Base-by-base conservation (phyloP, 2,888 invertebrate species). In the Monopis laevigella region DNA sequence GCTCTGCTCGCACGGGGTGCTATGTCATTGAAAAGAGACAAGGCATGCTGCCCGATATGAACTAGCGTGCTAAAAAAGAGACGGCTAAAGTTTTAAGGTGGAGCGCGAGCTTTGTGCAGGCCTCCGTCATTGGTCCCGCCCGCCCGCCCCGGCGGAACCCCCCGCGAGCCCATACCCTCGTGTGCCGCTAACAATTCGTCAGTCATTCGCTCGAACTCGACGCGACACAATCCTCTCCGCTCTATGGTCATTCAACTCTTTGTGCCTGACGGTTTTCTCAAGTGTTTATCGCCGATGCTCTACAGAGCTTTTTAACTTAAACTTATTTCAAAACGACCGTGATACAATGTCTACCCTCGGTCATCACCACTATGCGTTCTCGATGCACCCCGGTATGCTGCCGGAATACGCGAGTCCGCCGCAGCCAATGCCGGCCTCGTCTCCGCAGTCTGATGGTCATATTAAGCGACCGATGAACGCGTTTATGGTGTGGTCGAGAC, bases 391-490 rank as follows among this genome's bases (percentile, higher is more conserved):
- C 34, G 70, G 77, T 47, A 78, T 81, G 81, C 52, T 81, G 50
- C 71, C 71, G 53, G 80, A 80, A 44, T 80, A 78, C 45, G 65
- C 70, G 46, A 69, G 65, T 50, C 77, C 71, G 50, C 80, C 48
- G 27, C 43, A 72, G 52, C 78, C 75, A 48, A 58, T 78, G 52
- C 73, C 78, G 27, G 70, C 80, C 0, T 66, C 71, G 4, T 81
- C 82, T 3, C 80, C 82, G 39, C 73, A 73, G 46, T 70, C 74
- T 27, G 90, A 90, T 54, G 88, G 87, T 7, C 94, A 96, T 71
- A 95, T 98, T 59, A 98, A 97, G 70, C 83, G 97, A 13, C 97
- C 97, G 2, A 97, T 98, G 97, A 97, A 97, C 77, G 96, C 97
- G 0, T 97, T 97, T 75, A 97, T 97, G 96, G 96, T 93, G 19